phyloP scores from a whole-genome alignment of 2,797 vertebrate species.

The Loris lydekkerianus region DNA sequence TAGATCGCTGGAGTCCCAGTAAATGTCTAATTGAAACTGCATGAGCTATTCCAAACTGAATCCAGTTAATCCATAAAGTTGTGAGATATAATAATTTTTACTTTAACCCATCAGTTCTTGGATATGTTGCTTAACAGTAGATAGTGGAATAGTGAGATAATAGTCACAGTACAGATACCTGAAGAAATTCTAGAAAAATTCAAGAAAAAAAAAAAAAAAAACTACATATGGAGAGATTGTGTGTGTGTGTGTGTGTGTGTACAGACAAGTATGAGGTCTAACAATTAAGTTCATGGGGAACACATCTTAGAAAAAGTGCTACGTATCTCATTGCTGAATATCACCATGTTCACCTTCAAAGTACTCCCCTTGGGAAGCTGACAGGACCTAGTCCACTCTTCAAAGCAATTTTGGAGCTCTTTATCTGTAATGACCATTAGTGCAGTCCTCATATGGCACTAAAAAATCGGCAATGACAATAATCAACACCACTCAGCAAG shows the following conservation, averaged over 20 bases:
- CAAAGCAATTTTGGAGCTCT: no score
- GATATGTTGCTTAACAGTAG: background rate
- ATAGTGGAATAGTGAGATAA: background rate
- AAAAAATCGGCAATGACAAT: no score
- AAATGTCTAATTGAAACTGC: background rate
- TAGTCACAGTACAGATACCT: background rate
- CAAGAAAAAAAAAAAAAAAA: background rate
- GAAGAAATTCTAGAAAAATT: background rate
- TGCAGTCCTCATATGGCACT: no score
- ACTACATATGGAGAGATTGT: background rate
- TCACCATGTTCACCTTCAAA: no score
- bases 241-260: background rate
- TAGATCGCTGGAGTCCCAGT: background rate
- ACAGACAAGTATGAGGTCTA: no score
- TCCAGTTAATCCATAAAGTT: background rate
- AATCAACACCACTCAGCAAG: no score
- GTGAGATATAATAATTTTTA: background rate
- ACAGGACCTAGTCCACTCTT: no score
- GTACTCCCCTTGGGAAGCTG: no score
- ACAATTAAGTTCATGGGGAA: no score
- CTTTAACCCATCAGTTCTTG: background rate
- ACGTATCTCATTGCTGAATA: no score
- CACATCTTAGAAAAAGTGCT: no score
- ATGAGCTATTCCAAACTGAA: background rate
- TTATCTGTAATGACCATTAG: no score